phyloP scores from a whole-genome alignment of 1,140 invertebrate species.

The Dolichoris vasculosae region DNA sequence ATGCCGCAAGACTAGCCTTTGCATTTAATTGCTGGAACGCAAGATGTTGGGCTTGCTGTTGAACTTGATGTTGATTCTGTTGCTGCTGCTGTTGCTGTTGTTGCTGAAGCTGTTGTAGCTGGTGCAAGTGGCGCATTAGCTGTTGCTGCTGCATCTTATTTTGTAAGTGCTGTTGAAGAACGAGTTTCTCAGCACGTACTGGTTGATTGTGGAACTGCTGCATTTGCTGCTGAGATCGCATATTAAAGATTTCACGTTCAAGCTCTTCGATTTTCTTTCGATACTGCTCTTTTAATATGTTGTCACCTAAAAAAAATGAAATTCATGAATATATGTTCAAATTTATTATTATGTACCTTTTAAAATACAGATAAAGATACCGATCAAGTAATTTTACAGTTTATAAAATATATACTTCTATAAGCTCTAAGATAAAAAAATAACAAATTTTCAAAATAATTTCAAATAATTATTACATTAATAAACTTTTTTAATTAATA shows the following conservation, averaged over 20 bases:
- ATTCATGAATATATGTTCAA: no score
- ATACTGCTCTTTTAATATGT: slow-evolving; percentile 85
- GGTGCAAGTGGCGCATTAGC: slow-evolving; percentile 52
- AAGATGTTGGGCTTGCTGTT: slow-evolving; percentile 70
- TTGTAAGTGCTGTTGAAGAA: slow-evolving; percentile 69
- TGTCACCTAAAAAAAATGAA: slow-evolving; percentile 73
- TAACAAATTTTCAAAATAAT: no score
- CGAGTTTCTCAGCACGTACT: slow-evolving; percentile 34
- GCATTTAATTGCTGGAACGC: slow-evolving; percentile 73
- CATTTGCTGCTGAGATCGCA: slow-evolving; percentile 77
- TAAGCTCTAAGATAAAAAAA: no score
- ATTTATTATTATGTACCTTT: no score
- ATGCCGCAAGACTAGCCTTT: slow-evolving; percentile 75
- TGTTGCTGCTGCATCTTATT: slow-evolving; percentile 63
- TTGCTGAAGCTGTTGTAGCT: slow-evolving; percentile 62
- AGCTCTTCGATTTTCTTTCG: slow-evolving; percentile 91
- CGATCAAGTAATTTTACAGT: no score
- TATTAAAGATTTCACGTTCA: slow-evolving; percentile 87
- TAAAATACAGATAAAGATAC: no score
- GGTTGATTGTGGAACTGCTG: slow-evolving; percentile 76
- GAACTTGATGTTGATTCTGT: slow-evolving; percentile 66
- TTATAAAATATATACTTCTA: no score
- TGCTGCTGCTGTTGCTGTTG: slow-evolving; percentile 63
- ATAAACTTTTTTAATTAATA: no score
- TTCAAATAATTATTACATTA: no score